These are phyloP conservation scores for Patella vulgata DNA, from an alignment of 1,140 invertebrate genomes.

Conservation along the genomic window DNA sequence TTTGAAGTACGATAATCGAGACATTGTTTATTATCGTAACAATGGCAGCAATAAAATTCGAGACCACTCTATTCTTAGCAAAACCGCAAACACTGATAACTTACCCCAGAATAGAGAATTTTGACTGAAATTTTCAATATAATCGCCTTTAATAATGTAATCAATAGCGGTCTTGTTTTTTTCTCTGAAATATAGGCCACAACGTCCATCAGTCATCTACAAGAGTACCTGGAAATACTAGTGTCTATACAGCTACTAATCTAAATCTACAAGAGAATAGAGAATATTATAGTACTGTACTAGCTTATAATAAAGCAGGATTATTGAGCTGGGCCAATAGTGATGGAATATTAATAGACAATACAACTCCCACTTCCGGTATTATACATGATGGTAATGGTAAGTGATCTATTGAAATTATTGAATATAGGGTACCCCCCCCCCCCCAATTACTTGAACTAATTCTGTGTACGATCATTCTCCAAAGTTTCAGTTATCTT, in stretches of 20 bases:
- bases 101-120: no score
- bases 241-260: conserved; percentile 3
- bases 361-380: conserved; percentile 19
- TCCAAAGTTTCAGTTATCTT: no score
- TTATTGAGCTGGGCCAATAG: conserved; percentile 24
- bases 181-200: conserved; percentile 14
- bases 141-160: no score
- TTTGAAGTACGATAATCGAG: no score
- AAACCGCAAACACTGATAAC: no score
- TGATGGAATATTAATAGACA: conserved; percentile 31
- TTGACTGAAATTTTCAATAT: no score
- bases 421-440: not conserved
- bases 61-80: no score
- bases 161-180: no score
- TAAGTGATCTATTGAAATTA: conserved; percentile 2
- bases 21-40: no score
- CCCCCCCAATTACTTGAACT: no score
- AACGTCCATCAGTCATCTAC: conserved; percentile 8
- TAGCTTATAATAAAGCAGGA: conserved; percentile 22
- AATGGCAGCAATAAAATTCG: no score
- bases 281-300: conserved; percentile 20
- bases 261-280: conserved; percentile 2
- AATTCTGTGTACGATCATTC: no score
- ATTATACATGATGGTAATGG: conserved; percentile 37
- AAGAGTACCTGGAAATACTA: not conserved